Evolutionary conservation across 2,888 invertebrate species (phyloP).

Genomic region (Automeris io): DNA sequence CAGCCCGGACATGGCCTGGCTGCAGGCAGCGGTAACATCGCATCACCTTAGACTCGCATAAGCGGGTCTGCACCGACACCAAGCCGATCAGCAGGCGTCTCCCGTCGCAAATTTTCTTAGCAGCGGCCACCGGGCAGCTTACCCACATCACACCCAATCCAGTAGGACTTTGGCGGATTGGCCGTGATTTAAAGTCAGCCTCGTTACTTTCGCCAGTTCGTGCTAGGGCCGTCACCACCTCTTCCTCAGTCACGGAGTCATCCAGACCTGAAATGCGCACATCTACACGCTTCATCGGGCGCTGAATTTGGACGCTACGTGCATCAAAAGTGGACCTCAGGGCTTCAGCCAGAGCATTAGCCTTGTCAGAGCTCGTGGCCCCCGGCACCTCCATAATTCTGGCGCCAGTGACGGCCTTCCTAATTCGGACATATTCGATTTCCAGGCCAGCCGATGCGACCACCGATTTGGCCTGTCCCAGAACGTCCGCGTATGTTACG

Average conservation of each 20-base stretch:
- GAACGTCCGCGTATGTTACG: too few species aligned
- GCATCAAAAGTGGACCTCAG: too few species aligned
- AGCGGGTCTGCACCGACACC: background rate
- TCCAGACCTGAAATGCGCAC: background rate
- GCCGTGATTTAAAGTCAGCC: background rate
- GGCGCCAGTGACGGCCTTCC: too few species aligned
- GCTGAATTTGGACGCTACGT: background rate
- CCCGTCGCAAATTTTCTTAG: background rate
- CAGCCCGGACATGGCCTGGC: background rate
- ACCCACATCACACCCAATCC: slow-evolving; percentile 1
- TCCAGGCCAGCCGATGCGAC: too few species aligned
- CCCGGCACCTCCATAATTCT: too few species aligned
- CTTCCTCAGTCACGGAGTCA: background rate
- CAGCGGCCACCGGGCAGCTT: background rate
- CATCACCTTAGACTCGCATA: background rate
- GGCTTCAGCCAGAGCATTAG: too few species aligned
- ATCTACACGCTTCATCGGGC: background rate
- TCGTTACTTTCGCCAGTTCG: background rate
- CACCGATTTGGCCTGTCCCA: too few species aligned
- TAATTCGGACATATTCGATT: too few species aligned
- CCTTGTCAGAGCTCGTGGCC: too few species aligned
- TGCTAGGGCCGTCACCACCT: background rate
- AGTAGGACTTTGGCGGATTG: background rate
- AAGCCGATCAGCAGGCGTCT: background rate
- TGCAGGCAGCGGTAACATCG: slow-evolving; percentile 3